phyloP scores from a whole-genome alignment of 2,888 invertebrate genomes.

The Cephus spinipes region DNA sequence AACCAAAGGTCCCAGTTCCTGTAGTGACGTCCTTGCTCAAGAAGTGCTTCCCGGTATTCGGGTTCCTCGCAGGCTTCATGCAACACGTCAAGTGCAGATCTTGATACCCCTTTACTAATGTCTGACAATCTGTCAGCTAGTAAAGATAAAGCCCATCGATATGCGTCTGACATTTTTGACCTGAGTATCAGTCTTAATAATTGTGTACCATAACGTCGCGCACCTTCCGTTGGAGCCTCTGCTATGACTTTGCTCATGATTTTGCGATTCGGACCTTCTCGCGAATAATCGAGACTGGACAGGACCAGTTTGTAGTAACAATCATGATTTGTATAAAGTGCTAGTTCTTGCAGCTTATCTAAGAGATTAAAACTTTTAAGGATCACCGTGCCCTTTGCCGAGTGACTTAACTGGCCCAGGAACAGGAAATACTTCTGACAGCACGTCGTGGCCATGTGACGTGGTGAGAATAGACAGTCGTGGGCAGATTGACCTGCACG shows the following conservation, averaged over 20 bases:
- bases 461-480: conserved; percentile 89
- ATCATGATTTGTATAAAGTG: conserved; percentile 86
- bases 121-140: conserved; percentile 89
- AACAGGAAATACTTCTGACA: conserved; percentile 96
- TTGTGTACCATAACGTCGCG: conserved; percentile 89
- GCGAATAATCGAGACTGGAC: conserved; percentile 89
- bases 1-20: conserved; percentile 65
- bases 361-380: conserved; percentile 71
- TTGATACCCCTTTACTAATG: conserved; percentile 81
- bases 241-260: conserved; percentile 72
- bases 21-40: conserved; percentile 45
- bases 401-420: conserved; percentile 86
- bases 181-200: conserved; percentile 89
- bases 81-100: conserved; percentile 84
- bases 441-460: conserved; percentile 88
- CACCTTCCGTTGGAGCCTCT: conserved; percentile 67
- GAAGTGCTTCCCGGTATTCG: conserved; percentile 53
- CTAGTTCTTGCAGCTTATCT: conserved; percentile 77
- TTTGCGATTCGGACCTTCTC: conserved; percentile 78
- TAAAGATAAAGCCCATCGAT: conserved; percentile 88
- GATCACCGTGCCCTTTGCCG: conserved; percentile 75
- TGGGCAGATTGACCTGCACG: conserved; percentile 81
- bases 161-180: conserved; percentile 79
- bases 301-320: conserved; percentile 94
- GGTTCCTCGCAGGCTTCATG: conserved; percentile 93